Base-by-base conservation (phyloP, 2,797 vertebrate genomes). In the Enteromius mattozi region DNA sequence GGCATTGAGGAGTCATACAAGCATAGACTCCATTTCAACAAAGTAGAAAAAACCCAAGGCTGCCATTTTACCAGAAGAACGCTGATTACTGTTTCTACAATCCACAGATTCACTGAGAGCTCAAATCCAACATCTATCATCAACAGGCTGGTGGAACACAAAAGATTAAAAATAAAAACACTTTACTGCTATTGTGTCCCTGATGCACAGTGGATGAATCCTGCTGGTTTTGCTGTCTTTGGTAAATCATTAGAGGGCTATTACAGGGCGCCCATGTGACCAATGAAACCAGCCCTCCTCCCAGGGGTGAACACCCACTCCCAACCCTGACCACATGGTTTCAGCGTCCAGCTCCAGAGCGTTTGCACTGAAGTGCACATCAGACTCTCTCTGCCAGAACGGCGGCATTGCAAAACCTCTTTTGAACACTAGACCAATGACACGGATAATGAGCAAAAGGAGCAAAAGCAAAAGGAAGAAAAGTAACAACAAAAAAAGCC, bases 201-300 rank as follows among this genome's bases (percentile, higher is more conserved):
- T 37, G 27, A 88, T 68, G 86, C 85, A 88, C 86, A 10, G 37
- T 37, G 86, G 90, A 87, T 40, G 83, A 86, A 88, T 90, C 86
- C 88, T 89, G 88, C 89, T 86, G 84, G 88, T 91, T 90, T 86
- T 89, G 76, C 89, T 88, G 90, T 92, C 51, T 92, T 88, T 76
- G 87, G 90, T 89, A 90, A 90, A 88, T 91, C 92, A 91, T 91
- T 89, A 92, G 88, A 86, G 83, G 91, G 78, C 85, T 80, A 70
- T 85, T 71, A 85, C 70, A 86, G 81, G 35, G 61, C 16, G 66
- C 47, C 35, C 66, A 77, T 72, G 81, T 82, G 82, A 81, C 47
- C 56, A 83, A 78, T 82, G 45, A 86, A 90, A 87, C 70, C 86
- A 87, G 85, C 80, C 74, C 61, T 54, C 80, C 49, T 66, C 78